Evolutionary conservation across 2,113 vertebrate genomes (phyloP), one percentile per base, ranked within the genome.

Genomic region (Tyrannus savana): DNA sequence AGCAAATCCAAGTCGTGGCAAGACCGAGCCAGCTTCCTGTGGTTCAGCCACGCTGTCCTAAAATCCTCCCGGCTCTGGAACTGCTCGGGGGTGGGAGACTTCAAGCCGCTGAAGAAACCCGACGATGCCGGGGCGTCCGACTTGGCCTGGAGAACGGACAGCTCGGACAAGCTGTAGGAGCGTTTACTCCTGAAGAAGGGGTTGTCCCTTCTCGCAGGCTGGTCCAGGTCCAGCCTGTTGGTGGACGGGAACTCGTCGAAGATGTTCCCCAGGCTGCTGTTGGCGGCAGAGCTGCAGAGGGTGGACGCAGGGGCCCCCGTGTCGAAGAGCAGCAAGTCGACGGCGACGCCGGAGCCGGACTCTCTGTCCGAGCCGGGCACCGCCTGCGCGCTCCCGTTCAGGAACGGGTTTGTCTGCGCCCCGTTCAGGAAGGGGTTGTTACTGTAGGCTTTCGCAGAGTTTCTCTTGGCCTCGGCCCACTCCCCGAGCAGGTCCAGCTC

Each of bases 11-110:
- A 90, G 94, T 99, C 99, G 1, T 99, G 99, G 97, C 99, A 99
- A 24, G 99, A 99, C 81, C 99, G 98, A 84, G 99, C 98, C 90
- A 99, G 95, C 91, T 99, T 99, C 72, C 99, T 98, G 92, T 99
- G 99, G 86, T 98, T 99, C 60, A 99, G 95, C 99, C 99, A 99
- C 0, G 99, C 99, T 1, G 98, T 98, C 67, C 99, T 98, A 63
- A 99, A 99, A 92, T 99, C 99, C 93, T 99, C 99, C 76, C 99
- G 97, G 97, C 99, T 99, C 96, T 99, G 99, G 90, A 99, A 99
- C 85, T 99, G 98, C 96, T 99, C 99, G 0, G 99, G 99, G 14
- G 98, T 98, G 1, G 99, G 99, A 5, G 99, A 99, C 89, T 99
- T 99, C 66, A 99, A 93, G 33, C 98, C 98, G 0, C 97, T 96